Conservation (phyloP, 37 sponge, comb jelly and placozoan species). For the Tethya wilhelma region DNA sequence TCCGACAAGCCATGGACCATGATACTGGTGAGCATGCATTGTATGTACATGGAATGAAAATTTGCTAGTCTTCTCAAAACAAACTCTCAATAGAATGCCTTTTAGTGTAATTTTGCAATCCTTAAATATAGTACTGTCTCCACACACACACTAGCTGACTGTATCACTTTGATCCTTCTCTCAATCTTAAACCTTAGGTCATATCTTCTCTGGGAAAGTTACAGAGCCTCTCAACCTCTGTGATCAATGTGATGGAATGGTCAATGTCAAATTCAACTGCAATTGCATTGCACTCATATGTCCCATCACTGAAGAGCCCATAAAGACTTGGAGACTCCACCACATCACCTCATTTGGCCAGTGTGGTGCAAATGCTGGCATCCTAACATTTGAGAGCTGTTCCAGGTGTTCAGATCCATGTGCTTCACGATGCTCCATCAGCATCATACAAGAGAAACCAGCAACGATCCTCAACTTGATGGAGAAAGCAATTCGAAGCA, state of each 20-base stretch:
- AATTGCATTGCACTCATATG: conserved; percentile 70
- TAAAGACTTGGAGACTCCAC: conserved; percentile 68
- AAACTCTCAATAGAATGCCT: background rate
- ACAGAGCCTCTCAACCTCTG: conserved; percentile 40
- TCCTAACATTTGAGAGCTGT: conserved; percentile 71
- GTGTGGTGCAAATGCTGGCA: conserved; percentile 72
- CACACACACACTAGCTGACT: too few relatives aligned
- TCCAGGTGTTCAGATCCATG: conserved; percentile 42
- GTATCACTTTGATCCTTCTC: too few relatives aligned
- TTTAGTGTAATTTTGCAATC: background rate
- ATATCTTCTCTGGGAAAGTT: conserved; percentile 53
- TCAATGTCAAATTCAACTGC: conserved; percentile 61
- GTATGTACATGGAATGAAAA: background rate
- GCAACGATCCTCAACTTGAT: conserved; percentile 48
- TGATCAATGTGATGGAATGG: conserved; percentile 43
- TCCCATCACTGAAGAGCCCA: conserved; percentile 57
- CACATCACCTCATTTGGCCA: conserved; percentile 77
- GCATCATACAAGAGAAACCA: conserved; percentile 61
- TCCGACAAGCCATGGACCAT: conserved; percentile 66
- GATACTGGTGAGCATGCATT: conserved; percentile 26
- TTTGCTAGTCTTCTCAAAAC: background rate
- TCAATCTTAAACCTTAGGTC: conserved; percentile 34
- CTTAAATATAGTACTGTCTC: too few relatives aligned
- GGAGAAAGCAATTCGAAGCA: conserved; percentile 68
- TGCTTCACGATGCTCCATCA: conserved; percentile 39